Conservation (phyloP, 2,113 vertebrate species). For the Pollachius pollachius region DNA sequence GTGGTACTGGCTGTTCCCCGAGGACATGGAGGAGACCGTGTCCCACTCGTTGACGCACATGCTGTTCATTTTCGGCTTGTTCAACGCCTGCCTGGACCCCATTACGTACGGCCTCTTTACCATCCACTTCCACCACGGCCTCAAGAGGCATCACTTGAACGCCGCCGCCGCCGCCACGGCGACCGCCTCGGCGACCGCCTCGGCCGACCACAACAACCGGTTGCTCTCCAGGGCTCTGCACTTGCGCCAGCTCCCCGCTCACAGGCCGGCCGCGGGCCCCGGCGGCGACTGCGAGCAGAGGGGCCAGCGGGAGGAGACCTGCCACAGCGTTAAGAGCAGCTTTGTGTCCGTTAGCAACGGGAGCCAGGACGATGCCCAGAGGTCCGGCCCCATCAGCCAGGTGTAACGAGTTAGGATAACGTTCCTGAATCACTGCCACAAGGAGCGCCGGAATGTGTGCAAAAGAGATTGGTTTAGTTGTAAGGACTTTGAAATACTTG, state of each 20-base stretch:
- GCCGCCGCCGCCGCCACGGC: background rate
- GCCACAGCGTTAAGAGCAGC: slow-evolving; percentile 35
- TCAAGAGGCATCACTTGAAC: slow-evolving; percentile 56
- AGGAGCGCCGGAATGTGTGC: too few species aligned
- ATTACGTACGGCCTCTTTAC: slow-evolving; percentile 78
- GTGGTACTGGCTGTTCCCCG: slow-evolving; percentile 81
- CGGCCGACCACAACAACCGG: slow-evolving; percentile 19
- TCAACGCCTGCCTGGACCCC: slow-evolving; percentile 76
- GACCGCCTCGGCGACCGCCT: background rate
- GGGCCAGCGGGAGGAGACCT: background rate
- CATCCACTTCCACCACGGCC: slow-evolving; percentile 66
- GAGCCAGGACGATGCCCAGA: slow-evolving; percentile 16
- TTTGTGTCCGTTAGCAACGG: slow-evolving; percentile 32
- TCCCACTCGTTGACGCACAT: slow-evolving; percentile 79
- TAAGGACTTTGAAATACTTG: too few species aligned
- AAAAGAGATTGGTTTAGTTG: too few species aligned
- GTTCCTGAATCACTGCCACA: background rate
- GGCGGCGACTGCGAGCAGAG: background rate
- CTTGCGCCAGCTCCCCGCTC: too few species aligned
- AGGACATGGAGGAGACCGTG: slow-evolving; percentile 75
- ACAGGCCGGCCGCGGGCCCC: background rate
- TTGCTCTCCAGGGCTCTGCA: background rate
- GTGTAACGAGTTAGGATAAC: slow-evolving; percentile 36
- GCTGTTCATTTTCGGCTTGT: slow-evolving; percentile 80
- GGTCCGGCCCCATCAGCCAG: slow-evolving; percentile 39